These are phyloP conservation scores for Cotesia vestalis DNA, from an alignment of 1,140 invertebrate genomes.

Conservation along the genomic window DNA sequence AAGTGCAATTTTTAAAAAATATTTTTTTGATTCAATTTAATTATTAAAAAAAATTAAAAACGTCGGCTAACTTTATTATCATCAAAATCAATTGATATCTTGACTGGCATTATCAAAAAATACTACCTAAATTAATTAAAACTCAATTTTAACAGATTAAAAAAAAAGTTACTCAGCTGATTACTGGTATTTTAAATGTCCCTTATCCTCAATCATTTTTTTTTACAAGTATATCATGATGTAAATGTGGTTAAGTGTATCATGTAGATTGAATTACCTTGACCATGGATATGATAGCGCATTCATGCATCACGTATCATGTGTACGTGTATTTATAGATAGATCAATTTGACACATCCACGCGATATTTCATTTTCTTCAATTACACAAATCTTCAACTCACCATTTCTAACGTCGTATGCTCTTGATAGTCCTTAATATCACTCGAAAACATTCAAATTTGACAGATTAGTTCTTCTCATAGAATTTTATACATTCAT, in stretches of 20 bases:
- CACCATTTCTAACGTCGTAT: constrained; percentile 40
- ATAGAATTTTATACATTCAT: not conserved
- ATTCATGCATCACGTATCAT: not conserved
- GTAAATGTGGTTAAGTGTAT: not conserved
- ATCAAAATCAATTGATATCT: too few relatives aligned
- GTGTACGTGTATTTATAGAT: not conserved
- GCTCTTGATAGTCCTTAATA: constrained; percentile 34
- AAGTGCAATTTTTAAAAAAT: too few relatives aligned
- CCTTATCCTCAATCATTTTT: too few relatives aligned
- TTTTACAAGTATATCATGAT: not conserved
- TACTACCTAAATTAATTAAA: too few relatives aligned
- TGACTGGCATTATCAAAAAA: too few relatives aligned
- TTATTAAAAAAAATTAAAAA: too few relatives aligned
- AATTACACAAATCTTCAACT: constrained; percentile 20
- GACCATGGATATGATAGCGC: not conserved
- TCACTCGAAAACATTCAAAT: constrained; percentile 32
- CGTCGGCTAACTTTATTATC: too few relatives aligned
- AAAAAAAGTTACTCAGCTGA: too few relatives aligned
- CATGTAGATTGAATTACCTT: not conserved
- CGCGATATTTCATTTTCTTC: not conserved
- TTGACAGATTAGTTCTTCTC: not conserved
- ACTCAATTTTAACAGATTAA: too few relatives aligned
- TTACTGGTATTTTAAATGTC: too few relatives aligned
- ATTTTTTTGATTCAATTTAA: too few relatives aligned
- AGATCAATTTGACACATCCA: not conserved